Evolutionary conservation across 2,888 invertebrate species (phyloP).

Genomic region (Dioctria linearis): DNA sequence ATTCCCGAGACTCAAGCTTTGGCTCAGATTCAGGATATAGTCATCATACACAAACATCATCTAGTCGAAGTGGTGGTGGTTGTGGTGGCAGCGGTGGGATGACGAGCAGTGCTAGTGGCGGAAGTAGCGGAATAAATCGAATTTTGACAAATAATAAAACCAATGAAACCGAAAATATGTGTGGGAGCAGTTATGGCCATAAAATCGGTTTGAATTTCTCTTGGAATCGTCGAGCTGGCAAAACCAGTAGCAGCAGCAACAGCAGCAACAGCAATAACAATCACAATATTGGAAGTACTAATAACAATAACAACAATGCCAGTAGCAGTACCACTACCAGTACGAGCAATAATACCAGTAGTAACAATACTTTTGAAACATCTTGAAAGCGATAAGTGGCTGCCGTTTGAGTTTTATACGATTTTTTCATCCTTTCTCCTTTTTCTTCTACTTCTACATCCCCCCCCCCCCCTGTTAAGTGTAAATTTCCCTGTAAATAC

Average conservation of each 20-base stretch:
- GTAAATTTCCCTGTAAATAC: constrained; percentile 19
- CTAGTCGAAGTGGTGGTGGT: constrained; percentile 63
- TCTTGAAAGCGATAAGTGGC: constrained; percentile 55
- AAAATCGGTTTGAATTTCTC: constrained; percentile 55
- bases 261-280: constrained; percentile 37
- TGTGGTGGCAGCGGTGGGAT: constrained; percentile 13
- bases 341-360: constrained; percentile 39
- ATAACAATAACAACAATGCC: constrained; percentile 54
- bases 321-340: constrained; percentile 36
- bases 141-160: neutral
- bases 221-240: constrained; percentile 54
- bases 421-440: too few species aligned
- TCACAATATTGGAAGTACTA: constrained; percentile 13
- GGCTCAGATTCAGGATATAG: constrained; percentile 91
- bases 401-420: neutral
- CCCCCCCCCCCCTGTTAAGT: neutral
- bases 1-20: constrained; percentile 83
- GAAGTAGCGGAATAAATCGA: neutral
- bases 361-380: constrained; percentile 55
- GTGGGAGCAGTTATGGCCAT: neutral
- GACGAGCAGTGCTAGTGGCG: constrained; percentile 29
- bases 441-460: neutral
- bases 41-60: constrained; percentile 73
- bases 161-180: constrained; percentile 6
- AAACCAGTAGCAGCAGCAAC: constrained; percentile 15